A percentile compares a stretch with the other conserved stretches of the same genome.
These are phyloP conservation scores for Anastrepha obliqua DNA, from an alignment of 1,140 invertebrate genomes.

Conservation along the genomic window DNA sequence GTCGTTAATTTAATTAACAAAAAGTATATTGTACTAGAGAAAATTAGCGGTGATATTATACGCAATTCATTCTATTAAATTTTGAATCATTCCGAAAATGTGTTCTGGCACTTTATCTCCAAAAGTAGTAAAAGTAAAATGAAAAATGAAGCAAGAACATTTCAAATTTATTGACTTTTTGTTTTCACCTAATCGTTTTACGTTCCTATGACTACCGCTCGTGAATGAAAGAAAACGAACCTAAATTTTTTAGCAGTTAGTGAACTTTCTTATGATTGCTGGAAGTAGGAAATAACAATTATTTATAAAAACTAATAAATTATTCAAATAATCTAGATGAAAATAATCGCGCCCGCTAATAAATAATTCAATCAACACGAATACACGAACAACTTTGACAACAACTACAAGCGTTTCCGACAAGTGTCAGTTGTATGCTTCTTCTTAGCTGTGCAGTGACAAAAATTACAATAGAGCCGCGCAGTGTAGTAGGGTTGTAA, in stretches of 20 bases:
- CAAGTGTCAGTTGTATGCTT: background rate
- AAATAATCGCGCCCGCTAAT: background rate
- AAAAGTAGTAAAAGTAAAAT: background rate
- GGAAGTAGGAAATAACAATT: background rate
- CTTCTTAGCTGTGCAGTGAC: background rate
- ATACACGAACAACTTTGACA: constrained; percentile 6
- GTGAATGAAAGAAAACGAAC: background rate
- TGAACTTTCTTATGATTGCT: background rate
- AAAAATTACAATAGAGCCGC: background rate
- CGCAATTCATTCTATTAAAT: background rate
- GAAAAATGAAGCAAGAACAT: background rate
- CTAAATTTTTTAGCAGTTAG: background rate
- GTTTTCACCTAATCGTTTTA: constrained; percentile 16
- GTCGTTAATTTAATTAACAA: constrained; percentile 48
- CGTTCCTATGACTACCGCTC: constrained; percentile 29
- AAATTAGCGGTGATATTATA: background rate
- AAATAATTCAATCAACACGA: background rate
- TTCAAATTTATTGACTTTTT: constrained; percentile 12
- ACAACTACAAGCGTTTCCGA: background rate
- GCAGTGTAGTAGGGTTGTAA: background rate
- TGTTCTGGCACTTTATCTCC: background rate
- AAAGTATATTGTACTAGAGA: background rate
- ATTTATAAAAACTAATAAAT: constrained; percentile 36
- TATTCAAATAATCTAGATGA: constrained; percentile 29
- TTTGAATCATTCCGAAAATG: constrained; percentile 9